Evolutionary conservation across 2,113 vertebrate genomes (phyloP).

Genomic region (Ramphastos sulfuratus): DNA sequence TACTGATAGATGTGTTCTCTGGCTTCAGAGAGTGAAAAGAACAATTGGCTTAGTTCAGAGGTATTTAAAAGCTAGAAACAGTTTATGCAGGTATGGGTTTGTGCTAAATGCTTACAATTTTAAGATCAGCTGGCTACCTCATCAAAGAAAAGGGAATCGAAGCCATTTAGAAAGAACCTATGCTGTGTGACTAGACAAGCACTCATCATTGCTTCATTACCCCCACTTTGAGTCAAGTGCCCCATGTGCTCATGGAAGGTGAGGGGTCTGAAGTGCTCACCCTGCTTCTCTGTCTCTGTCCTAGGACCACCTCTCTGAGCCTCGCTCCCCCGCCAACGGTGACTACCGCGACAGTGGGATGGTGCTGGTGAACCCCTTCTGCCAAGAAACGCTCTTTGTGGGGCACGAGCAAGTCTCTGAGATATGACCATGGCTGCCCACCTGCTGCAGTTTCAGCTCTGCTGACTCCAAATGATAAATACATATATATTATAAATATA

Average conservation of each 20-base stretch:
- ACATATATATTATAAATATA: conserved; percentile 82
- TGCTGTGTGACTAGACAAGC: neutral
- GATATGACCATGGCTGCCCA: conserved; percentile 76
- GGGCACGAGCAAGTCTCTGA: conserved; percentile 90
- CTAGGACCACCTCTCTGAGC: conserved; percentile 90
- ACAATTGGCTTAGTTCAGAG: neutral
- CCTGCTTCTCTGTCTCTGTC: conserved; percentile 24
- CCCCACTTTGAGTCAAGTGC: neutral
- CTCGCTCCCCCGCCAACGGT: conserved; percentile 91
- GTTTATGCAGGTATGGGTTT: neutral
- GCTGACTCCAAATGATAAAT: conserved; percentile 74
- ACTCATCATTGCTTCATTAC: neutral
- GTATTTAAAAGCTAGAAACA: neutral
- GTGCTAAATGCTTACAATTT: neutral
- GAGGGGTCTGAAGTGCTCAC: neutral
- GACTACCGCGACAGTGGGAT: conserved; percentile 93
- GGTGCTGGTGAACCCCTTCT: conserved; percentile 98
- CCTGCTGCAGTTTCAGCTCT: conserved; percentile 24
- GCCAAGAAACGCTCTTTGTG: conserved; percentile 95
- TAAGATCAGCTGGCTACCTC: neutral
- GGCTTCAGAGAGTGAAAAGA: neutral
- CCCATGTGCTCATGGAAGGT: fast-evolving
- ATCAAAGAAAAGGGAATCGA: neutral
- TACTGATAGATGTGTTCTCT: neutral
- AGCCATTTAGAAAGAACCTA: neutral